Percentiles rank a stretch among this genome's conserved stretches.
Conservation (phyloP, 1,140 invertebrate species). For the Hesperophylax magnus region DNA sequence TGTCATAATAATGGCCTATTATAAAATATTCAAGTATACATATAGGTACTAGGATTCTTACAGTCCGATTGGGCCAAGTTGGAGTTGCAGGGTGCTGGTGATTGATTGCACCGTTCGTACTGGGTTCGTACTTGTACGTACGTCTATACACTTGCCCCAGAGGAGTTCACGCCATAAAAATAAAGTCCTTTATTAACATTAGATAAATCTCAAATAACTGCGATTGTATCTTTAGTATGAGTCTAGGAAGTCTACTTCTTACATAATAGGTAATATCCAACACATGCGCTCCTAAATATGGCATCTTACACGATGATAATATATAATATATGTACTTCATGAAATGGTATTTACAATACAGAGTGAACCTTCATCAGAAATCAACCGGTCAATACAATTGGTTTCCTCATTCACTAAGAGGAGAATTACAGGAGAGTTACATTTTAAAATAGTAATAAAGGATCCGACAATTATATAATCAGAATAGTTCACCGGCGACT, state of each 20-base stretch:
- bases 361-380: slow-evolving; percentile 51
- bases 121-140: neutral
- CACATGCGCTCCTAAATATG: slow-evolving; percentile 52
- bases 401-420: slow-evolving; percentile 38
- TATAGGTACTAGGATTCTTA: slow-evolving; percentile 53
- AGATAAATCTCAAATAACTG: slow-evolving; percentile 40
- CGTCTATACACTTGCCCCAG: neutral
- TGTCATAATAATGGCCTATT: slow-evolving; percentile 55
- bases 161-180: slow-evolving; percentile 28
- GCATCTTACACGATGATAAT: slow-evolving; percentile 51
- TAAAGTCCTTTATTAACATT: slow-evolving; percentile 34
- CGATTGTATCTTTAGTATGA: slow-evolving; percentile 11
- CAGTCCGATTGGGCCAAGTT: slow-evolving; percentile 36
- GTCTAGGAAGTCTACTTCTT: slow-evolving; percentile 43
- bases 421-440: slow-evolving; percentile 36
- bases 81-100: slow-evolving; percentile 29
- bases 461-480: slow-evolving; percentile 16
- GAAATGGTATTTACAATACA: slow-evolving; percentile 56
- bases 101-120: slow-evolving; percentile 12
- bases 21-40: slow-evolving; percentile 55
- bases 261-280: slow-evolving; percentile 41
- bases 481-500: slow-evolving; percentile 12
- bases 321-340: slow-evolving; percentile 37
- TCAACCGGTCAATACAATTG: slow-evolving; percentile 51
- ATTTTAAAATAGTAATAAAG: slow-evolving; percentile 43